Evolutionary conservation across 2,888 invertebrate species (phyloP), one percentile per base, ranked within the genome.

Genomic region (Perizoma flavofasciatum): DNA sequence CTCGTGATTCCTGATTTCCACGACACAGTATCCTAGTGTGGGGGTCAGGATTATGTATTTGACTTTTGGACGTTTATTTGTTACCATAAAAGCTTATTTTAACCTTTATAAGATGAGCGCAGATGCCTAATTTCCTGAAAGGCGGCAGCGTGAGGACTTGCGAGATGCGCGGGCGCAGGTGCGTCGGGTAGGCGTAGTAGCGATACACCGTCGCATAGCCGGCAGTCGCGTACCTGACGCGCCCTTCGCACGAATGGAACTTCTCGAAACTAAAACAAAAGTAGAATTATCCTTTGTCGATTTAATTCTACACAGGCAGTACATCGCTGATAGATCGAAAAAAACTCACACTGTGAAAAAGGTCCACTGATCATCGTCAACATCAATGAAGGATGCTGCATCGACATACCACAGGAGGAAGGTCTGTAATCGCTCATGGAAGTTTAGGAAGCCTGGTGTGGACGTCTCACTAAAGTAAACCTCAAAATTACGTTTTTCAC

Each of bases 361-460:
- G 57, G 95, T 94, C 99, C 99, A 99, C 71, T 96, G 95, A 9
- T 96, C 95, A 91, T 99, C 99, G 82, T 97, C 96, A 4, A 95
- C 93, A 85, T 99, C 98, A 70, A 99, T 97, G 78, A 96, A 98
- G 40, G 97, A 97, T 0, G 98, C 98, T 9, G 97, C 98, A 93
- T 99, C 99, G 69, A 99, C 97, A 86, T 96, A 99, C 96, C 98
- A 99, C 61, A 98, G 88, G 7, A 99, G 93, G 78, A 98, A 97
- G 0, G 98, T 97, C 88, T 99, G 98, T 70, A 99, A 91, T 54
- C 97, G 93, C 68, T 95, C 93, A 82, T 98, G 97, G 81, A 95
- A 98, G 5, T 94, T 93, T 34, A 94, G 82, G 81, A 98, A 98
- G 0, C 95, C 95, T 0, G 95, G 94, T 52, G 94, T 93, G 9